Base-by-base conservation (phyloP, 2,888 invertebrate species). In the Lathronympha strigana region DNA sequence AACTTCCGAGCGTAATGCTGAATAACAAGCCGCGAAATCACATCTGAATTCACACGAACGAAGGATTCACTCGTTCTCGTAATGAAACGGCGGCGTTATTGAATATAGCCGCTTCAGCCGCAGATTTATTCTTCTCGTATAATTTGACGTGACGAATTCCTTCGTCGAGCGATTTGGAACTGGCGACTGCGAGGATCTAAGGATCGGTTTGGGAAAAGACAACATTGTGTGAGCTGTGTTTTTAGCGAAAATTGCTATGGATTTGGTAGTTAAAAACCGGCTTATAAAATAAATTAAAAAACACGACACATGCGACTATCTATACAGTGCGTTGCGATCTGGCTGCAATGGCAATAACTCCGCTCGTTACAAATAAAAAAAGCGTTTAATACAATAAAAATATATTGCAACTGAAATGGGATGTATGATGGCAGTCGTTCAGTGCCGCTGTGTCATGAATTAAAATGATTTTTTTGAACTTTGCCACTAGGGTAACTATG, bases 141-240 rank as follows among this genome's bases (percentile, higher is more conserved):
- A 83, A 86, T 86, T 87, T 84, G 86, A 86, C 79, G 83, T 83
- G 83, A 81, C 84, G 79, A 83, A 83, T 85, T 80, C 75, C 76
- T 72, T 74, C 78, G 73, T 72, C 77, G 73, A 81, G 80, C 81
- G 84, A 86, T 83, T 84, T 80, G 81, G 75, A 76, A 47, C 36
- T 40, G 49, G 8, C 21, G 49, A 36, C 45, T 57, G 57, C n/a
- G 54, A 40, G 25, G 6, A 40, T 28, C 40, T 9, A 38, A 40
- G 25, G 6, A 40, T 28, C 40, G 11, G 17, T 40, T 57, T 21
- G n/a, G 28, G 31, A 19, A n/a, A 45, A 43, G 47, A 23, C n/a
- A 31, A 19, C 9, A 31, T 23, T 21, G 9, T 21, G 23, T 58
- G 36, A 36, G 31, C 4, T 11, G 50, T 50, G 17, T 8, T 28